These are phyloP conservation scores for Turritopsis rubra DNA, from an alignment of 30 jellyfish, hydroid and myxozoan genomes.

Conservation along the genomic window DNA sequence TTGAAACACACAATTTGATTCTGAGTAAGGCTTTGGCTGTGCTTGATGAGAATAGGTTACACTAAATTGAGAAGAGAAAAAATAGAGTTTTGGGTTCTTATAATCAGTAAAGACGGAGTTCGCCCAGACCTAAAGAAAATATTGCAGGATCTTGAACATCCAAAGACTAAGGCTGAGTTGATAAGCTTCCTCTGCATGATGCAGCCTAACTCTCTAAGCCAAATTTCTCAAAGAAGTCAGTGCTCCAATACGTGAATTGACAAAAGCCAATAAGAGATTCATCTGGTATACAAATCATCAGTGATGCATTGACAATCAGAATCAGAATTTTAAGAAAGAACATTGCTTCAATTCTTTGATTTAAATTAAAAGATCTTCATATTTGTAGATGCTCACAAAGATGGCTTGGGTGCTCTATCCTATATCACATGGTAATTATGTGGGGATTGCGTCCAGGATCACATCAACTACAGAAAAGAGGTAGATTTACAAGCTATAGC, in stretches of 20 bases:
- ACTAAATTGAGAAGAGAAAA: conserved; percentile 35
- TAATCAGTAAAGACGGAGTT: not conserved
- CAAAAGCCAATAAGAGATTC: not conserved
- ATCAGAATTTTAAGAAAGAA: not conserved
- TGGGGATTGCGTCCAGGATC: conserved; percentile 12
- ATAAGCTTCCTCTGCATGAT: conserved; percentile 20
- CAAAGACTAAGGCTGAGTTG: not conserved
- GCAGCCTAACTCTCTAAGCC: not conserved
- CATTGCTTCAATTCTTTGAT: not conserved
- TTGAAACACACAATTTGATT: conserved; percentile 22
- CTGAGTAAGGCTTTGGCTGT: conserved; percentile 8
- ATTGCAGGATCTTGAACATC: not conserved
- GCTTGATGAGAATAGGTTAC: conserved; percentile 24
- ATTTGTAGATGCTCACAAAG: not conserved
- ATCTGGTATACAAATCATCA: not conserved
- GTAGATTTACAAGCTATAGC: conserved; percentile 15
- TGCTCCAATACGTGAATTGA: not conserved
- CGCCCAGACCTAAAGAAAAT: not conserved
- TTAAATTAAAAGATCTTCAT: not conserved
- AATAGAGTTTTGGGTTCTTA: conserved; percentile 28
- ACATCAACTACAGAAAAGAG: not conserved
- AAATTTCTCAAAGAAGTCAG: not conserved
- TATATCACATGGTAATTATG: not conserved
- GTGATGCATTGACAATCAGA: not conserved
- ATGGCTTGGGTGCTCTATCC: not conserved